A percentile compares a stretch with the other conserved stretches of the same genome.
Conservation (phyloP, 2,797 vertebrate genomes). For the Enteromius viviparus region DNA sequence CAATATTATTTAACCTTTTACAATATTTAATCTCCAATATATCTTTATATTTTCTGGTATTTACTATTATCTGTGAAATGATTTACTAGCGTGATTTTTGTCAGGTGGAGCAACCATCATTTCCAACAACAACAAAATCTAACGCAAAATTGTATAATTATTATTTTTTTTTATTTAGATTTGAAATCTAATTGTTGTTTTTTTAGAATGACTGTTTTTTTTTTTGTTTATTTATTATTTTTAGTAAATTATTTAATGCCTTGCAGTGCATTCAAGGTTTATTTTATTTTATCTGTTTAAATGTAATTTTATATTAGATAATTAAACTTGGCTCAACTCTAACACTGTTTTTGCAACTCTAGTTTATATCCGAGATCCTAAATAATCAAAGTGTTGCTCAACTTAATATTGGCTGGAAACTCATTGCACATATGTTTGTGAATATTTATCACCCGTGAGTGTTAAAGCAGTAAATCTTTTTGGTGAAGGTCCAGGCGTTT, state of each 20-base stretch:
- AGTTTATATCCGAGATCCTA: constrained; percentile 43
- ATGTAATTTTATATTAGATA: no score
- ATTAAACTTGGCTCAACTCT: no score
- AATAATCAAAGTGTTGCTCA: background rate
- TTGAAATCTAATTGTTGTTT: no score
- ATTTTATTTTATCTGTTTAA: no score
- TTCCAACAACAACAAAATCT: no score
- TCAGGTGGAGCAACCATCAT: background rate
- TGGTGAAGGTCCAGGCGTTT: background rate
- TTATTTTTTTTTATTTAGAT: no score
- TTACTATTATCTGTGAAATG: background rate
- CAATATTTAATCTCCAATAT: background rate
- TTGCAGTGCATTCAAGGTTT: no score
- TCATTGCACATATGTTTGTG: background rate
- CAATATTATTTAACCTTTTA: background rate
- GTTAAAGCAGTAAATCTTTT: background rate
- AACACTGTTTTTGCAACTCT: background rate
- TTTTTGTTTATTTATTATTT: no score
- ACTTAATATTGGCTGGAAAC: background rate
- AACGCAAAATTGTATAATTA: no score
- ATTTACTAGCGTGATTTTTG: background rate
- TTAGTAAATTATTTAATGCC: no score
- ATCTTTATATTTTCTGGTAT: background rate
- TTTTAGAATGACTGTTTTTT: no score
- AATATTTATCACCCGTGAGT: background rate